These are phyloP conservation scores for Whitmania pigra DNA, from an alignment of 1,140 invertebrate genomes.

Conservation along the genomic window DNA sequence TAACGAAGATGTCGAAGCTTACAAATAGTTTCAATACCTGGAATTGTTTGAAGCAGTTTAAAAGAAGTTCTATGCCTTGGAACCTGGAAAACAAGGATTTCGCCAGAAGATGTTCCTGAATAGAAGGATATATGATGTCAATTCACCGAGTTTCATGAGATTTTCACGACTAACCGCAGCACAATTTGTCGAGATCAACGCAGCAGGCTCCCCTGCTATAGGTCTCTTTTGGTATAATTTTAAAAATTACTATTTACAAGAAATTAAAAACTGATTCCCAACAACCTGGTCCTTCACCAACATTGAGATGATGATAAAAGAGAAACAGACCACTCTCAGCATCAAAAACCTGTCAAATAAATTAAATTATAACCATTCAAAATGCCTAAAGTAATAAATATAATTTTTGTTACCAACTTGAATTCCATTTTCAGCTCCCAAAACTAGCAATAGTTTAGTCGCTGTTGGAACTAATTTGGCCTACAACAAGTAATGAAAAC, in stretches of 20 bases:
- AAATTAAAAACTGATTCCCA: no score
- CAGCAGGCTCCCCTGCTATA: slow-evolving; percentile 4
- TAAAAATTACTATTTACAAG: background rate
- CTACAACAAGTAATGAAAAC: slow-evolving; percentile 27
- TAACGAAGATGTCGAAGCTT: no score
- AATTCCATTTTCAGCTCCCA: slow-evolving; percentile 38
- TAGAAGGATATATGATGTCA: background rate
- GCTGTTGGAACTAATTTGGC: slow-evolving; percentile 34
- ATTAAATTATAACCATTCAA: no score
- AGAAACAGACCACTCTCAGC: no score
- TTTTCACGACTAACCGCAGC: background rate
- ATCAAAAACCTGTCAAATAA: no score
- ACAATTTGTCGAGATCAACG: slow-evolving; percentile 3
- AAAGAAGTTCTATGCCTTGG: background rate
- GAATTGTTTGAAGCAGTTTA: background rate
- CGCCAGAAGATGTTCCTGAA: slow-evolving; percentile 3
- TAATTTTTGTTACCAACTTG: slow-evolving; percentile 29
- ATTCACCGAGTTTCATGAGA: background rate
- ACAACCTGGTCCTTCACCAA: no score
- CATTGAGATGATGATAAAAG: no score
- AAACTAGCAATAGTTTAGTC: slow-evolving; percentile 33
- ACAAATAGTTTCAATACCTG: background rate
- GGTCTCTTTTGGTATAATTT: background rate
- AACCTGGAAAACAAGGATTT: background rate
- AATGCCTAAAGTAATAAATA: no score